Base-by-base conservation (phyloP, 2,888 invertebrate genomes). In the Drosophila neonasuta region DNA sequence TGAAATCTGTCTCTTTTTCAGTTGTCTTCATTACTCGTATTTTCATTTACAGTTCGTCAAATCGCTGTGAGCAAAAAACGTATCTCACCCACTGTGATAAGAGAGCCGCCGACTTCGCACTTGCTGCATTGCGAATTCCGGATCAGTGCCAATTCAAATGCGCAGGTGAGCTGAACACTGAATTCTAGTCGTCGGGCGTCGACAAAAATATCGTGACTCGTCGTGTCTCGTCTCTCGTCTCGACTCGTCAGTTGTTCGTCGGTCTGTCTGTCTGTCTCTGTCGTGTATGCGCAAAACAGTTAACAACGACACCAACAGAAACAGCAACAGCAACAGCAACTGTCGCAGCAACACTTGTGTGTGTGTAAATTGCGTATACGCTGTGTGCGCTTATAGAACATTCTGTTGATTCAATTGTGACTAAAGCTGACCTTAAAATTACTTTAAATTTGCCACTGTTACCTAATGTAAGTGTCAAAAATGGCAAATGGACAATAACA, bases 151-250 rank as follows among this genome's bases (percentile, higher is more conserved):
- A 87, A 85, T 74, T 74, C 73, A 86, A 72, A 82, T 76, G 88
- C 79, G 66, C 88, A 88, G 80, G 82, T 85, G 85, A 85, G 83
- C 78, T 77, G 83, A 82, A 85, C 88, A 80, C 79, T 54, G 44
- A 50, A 50, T 59, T 52, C 42, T 48, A 15, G 71, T 59, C 51
- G 50, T 57, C 49, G 52, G 17, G 44, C 13, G 44, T 36, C 45
- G 45, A 24, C 3, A 20, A 17, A 20, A 34, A 52, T 15, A 42
- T 51, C 52, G 58, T 50, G 44, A 39, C 49, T 24, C n/a, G 39
- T 57, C 61, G 52, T 45, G 13, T 55, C 32, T 39, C 41, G 36
- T 44, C 56, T 44, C 56, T 24, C 24, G 24, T 6, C 1, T 24
- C 24, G 24, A 48, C n/a, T 61, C 62, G 77, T 50, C 44, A 48